Percentiles rank a stretch among this genome's conserved stretches.
Evolutionary conservation across 1,140 invertebrate species (phyloP).

Genomic region (Drosophila serrata): DNA sequence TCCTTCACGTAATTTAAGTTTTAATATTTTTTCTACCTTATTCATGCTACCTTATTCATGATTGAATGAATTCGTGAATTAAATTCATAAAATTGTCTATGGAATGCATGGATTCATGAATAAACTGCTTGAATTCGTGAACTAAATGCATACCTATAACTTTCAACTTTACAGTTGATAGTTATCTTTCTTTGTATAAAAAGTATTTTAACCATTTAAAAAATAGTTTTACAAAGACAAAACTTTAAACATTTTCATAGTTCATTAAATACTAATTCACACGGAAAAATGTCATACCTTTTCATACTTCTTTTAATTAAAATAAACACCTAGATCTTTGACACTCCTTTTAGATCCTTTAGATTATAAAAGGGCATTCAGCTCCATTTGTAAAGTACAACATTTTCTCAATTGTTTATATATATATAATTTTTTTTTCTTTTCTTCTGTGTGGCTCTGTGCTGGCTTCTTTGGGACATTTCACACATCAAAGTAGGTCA

Average conservation of each 20-base stretch:
- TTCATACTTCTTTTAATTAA: not conserved
- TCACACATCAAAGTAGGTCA: constrained; percentile 83
- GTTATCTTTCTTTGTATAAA: not conserved
- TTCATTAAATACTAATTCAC: not conserved
- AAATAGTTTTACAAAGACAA: not conserved
- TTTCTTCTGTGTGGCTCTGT: constrained; percentile 19
- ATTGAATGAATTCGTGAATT: not conserved
- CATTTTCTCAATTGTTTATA: constrained; percentile 21
- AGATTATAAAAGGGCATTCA: constrained; percentile 1
- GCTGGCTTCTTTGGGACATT: constrained; percentile 70
- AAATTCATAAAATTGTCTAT: too few species aligned
- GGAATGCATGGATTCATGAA: too few species aligned
- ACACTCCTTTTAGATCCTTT: not conserved
- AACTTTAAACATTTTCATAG: not conserved
- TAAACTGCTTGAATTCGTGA: too few species aligned
- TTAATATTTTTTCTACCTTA: too few species aligned
- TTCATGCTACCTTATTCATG: too few species aligned
- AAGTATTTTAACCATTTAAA: not conserved
- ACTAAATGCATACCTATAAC: not conserved
- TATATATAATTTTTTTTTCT: constrained; percentile 3
- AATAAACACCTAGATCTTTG: not conserved
- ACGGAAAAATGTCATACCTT: not conserved
- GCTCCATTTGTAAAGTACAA: not conserved
- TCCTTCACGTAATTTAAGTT: too few species aligned
- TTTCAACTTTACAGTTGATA: not conserved